Evolutionary conservation across 2,888 invertebrate genomes (phyloP).

Genomic region (Drosophila helvetica): DNA sequence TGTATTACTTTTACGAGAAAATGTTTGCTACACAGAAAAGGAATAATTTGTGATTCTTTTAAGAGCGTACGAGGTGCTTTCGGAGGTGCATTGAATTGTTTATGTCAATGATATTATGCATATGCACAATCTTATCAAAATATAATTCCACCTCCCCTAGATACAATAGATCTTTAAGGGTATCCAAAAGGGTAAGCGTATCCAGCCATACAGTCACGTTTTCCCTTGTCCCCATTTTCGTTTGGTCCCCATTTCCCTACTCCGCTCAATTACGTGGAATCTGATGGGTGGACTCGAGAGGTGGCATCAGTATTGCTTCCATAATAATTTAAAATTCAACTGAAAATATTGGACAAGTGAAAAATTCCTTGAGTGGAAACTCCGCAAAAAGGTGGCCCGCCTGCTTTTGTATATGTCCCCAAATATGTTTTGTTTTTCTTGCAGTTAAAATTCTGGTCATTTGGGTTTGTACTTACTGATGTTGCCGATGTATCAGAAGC

Average conservation of each 20-base stretch:
- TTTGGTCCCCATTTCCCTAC: slow-evolving; percentile 16
- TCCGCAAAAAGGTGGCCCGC: not conserved
- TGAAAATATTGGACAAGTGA: slow-evolving; percentile 62
- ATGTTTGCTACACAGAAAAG: no score
- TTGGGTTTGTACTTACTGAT: not conserved
- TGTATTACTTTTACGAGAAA: no score
- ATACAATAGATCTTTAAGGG: slow-evolving; percentile 30
- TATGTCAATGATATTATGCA: no score
- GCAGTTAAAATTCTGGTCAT: not conserved
- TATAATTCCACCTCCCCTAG: no score
- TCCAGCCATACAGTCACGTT: not conserved
- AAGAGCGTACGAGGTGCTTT: no score
- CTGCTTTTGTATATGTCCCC: slow-evolving; percentile 7
- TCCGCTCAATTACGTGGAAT: slow-evolving; percentile 49
- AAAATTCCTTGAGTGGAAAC: slow-evolving; percentile 43
- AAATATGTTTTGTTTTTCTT: slow-evolving; percentile 22
- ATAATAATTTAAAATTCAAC: slow-evolving; percentile 60
- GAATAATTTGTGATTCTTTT: no score
- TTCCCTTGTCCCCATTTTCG: not conserved
- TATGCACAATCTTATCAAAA: no score
- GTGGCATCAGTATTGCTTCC: slow-evolving; percentile 44
- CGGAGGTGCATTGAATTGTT: no score
- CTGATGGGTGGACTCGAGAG: slow-evolving; percentile 44
- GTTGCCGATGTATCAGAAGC: slow-evolving; percentile 11
- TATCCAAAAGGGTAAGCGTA: no score